Percentiles rank a stretch among this genome's conserved stretches.
phyloP scores from a whole-genome alignment of 2,797 vertebrate species.

The Coluber constrictor region DNA sequence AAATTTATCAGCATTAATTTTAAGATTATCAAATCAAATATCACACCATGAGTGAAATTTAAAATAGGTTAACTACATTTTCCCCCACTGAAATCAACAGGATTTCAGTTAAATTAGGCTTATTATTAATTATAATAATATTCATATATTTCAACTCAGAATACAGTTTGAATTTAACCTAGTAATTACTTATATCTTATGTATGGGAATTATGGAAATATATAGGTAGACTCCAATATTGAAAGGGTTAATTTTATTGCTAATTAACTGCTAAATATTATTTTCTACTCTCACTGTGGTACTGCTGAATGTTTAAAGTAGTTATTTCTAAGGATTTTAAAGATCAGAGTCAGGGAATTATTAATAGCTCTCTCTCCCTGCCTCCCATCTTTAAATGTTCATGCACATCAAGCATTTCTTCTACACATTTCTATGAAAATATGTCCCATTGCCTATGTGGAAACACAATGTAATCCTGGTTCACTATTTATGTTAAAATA shows the following conservation, averaged over 20 bases:
- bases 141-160: background rate
- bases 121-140: background rate
- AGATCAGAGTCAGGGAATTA: background rate
- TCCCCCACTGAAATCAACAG: background rate
- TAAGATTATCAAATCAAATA: background rate
- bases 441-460: background rate
- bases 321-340: background rate
- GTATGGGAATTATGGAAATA: background rate
- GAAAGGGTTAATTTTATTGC: background rate
- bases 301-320: background rate
- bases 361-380: background rate
- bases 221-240: background rate
- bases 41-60: background rate
- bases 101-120: background rate
- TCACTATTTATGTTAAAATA: background rate
- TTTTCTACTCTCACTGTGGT: background rate
- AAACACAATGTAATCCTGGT: background rate
- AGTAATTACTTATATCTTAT: background rate
- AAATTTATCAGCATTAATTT: conserved; percentile 24
- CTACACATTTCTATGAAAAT: background rate
- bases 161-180: background rate
- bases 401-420: background rate
- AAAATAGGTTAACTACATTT: background rate
- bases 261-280: background rate
- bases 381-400: background rate